Evolutionary conservation across 2,888 invertebrate genomes (phyloP), one percentile per base, ranked within the genome.

Genomic region (Heliconius ethilla): DNA sequence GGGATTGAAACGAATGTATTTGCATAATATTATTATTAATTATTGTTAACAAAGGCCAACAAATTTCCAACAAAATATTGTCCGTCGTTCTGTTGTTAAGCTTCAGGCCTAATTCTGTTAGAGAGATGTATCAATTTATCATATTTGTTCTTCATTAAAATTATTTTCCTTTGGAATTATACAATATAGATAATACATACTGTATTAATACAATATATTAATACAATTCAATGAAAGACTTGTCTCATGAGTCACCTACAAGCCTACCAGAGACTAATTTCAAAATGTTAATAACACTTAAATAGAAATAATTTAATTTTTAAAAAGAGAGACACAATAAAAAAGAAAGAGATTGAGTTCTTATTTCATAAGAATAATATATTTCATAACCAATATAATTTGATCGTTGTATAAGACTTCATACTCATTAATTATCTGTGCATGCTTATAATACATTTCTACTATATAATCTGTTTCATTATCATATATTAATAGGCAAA

Each of bases 401-500:
- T 25, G 25, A 40, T 40, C 40, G 66, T 37, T 37, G 11, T 66
- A 66, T 66, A 33, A 33, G 66, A 33, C 11, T 33, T 29, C 2
- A 22, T 11, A 33, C 22, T 66, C 37, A 6, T 69, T 69, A 69
- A 69, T 69, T 40, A 40, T 67, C 37, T 67, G n/a, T n/a, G 69
- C 69, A 25, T 69, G 40, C 25, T 37, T 37, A 40, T 69, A 69
- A 40, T 69, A 15, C 40, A 25, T 69, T 69, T 40, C 40, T 40
- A 40, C 69, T 69, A 40, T 69, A n/a, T 69, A 67, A 40, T 67
- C 25, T 69, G 40, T 69, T 2, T 25, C 37, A 67, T 67, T 40
- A 69, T 69, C 69, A 69, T 69, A 69, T 40, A 69, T 69, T 69
- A 40, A 40, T 69, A 69, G 69, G 40, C 69, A 69, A 69, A 40